phyloP scores from a whole-genome alignment of 1,140 invertebrate genomes.

The Papilio glaucus region DNA sequence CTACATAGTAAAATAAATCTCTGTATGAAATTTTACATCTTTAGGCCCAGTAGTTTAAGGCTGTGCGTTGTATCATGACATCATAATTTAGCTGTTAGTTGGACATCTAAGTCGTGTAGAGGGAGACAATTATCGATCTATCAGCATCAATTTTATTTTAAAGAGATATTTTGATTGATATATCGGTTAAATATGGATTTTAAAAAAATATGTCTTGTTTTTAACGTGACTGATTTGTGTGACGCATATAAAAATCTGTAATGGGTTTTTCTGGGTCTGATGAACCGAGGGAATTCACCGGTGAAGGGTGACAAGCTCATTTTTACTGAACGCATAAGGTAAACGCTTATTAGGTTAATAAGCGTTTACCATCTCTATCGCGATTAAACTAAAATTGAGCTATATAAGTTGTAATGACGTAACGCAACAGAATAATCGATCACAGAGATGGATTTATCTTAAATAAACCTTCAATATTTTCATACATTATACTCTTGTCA shows the following conservation, averaged over 20 bases:
- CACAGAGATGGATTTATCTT: slow-evolving; percentile 15
- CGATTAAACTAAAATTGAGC: background rate
- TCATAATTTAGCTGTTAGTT: too few species aligned
- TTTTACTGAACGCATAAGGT: background rate
- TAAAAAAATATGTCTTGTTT: background rate
- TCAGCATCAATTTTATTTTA: too few species aligned
- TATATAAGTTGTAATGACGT: background rate
- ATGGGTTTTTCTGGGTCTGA: background rate
- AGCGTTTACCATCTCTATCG: background rate
- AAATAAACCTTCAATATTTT: slow-evolving; percentile 2
- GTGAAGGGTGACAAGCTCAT: background rate
- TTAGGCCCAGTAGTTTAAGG: too few species aligned
- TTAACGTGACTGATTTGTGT: background rate
- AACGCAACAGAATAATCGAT: background rate
- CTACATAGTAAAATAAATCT: too few species aligned
- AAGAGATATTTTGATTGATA: too few species aligned
- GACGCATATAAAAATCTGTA: background rate
- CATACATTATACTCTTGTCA: background rate
- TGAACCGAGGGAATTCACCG: background rate
- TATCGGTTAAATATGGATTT: background rate
- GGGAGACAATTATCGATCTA: too few species aligned
- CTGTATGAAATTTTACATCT: too few species aligned
- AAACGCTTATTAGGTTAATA: too few species aligned
- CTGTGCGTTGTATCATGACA: too few species aligned
- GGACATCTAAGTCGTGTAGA: too few species aligned